phyloP scores from a whole-genome alignment of 2,888 invertebrate genomes.

The Mylabris sibirica region DNA sequence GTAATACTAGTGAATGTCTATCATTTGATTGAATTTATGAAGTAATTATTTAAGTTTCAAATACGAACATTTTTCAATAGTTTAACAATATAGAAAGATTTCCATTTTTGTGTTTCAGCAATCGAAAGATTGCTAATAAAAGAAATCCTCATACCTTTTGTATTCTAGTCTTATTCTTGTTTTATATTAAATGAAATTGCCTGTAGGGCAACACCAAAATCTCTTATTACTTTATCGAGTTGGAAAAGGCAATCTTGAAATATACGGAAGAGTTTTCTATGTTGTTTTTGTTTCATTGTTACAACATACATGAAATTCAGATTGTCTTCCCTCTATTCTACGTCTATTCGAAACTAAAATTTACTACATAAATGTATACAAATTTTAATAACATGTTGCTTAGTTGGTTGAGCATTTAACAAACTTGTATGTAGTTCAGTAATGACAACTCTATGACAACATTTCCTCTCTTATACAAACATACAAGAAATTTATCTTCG shows the following conservation, averaged over 20 bases:
- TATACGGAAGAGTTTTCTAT: conserved; percentile 9
- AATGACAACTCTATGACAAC: not conserved
- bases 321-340: not conserved
- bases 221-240: conserved; percentile 34
- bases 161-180: conserved; percentile 29
- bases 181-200: conserved; percentile 36
- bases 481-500: too few species aligned
- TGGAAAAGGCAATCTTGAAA: conserved; percentile 31
- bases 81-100: not conserved
- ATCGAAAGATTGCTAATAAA: not conserved
- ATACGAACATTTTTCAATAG: not conserved
- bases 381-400: conserved; percentile 8
- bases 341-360: not conserved
- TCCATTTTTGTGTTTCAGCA: not conserved
- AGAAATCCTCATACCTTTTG: conserved; percentile 5
- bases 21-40: conserved; percentile 17
- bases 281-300: not conserved
- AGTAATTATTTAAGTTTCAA: conserved; percentile 32
- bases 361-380: not conserved
- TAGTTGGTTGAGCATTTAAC: not conserved
- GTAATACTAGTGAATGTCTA: not conserved
- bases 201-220: conserved; percentile 24
- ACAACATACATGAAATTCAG: not conserved
- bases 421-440: conserved; percentile 3
- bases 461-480: not conserved